These are phyloP conservation scores for Urocyon cinereoargenteus DNA, from an alignment of 2,797 vertebrate species.

Conservation along the genomic window DNA sequence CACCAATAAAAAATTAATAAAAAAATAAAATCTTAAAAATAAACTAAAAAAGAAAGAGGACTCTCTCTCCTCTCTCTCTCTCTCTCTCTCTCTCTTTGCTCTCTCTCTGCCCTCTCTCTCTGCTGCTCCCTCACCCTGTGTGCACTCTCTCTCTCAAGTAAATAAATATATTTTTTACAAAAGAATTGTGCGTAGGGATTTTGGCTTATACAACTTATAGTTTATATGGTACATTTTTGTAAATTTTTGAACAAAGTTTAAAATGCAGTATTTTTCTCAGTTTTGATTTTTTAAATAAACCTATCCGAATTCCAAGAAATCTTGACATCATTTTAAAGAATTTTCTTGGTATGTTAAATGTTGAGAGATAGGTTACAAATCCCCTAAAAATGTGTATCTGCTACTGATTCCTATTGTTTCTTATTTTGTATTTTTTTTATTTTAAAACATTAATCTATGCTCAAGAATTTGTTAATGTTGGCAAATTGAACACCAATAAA, in stretches of 20 bases:
- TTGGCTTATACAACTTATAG: neutral
- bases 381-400: neutral
- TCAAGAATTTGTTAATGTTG: neutral
- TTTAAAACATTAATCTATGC: neutral
- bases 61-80: too few relatives aligned
- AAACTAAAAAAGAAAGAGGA: too few relatives aligned
- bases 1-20: too few relatives aligned
- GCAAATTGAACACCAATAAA: too few relatives aligned
- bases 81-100: too few relatives aligned
- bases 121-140: neutral
- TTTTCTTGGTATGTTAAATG: neutral
- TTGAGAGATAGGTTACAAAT: neutral
- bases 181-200: neutral
- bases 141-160: neutral
- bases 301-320: neutral
- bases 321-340: neutral
- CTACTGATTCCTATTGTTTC: neutral
- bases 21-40: too few relatives aligned
- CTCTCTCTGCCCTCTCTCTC: neutral
- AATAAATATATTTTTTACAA: neutral
- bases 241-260: neutral
- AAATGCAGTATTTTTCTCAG: neutral
- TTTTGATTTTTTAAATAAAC: neutral
- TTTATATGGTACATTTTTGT: neutral
- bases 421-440: neutral